phyloP scores from a whole-genome alignment of 2,888 invertebrate species.

The Volucella inanis region DNA sequence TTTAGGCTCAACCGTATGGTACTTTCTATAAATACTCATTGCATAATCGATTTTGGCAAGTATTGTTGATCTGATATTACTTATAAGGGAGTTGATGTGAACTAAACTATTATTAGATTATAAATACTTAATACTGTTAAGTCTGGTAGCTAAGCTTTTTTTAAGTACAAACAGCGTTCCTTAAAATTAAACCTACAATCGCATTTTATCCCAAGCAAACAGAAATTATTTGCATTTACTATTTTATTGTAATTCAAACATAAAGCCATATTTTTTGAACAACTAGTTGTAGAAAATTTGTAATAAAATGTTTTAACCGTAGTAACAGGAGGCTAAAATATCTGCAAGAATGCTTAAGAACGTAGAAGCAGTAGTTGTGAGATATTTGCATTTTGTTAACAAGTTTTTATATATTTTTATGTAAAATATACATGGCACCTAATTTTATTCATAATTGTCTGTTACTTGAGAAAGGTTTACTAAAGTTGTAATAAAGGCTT shows the following conservation, averaged over 20 bases:
- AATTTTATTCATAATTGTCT: too few species aligned
- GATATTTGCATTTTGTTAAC: not conserved
- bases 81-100: constrained; percentile 1
- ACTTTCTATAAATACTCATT: constrained; percentile 12
- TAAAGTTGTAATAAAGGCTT: too few species aligned
- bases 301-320: not conserved
- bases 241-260: not conserved
- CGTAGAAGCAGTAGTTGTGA: constrained; percentile 7
- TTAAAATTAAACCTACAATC: too few species aligned
- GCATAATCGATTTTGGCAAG: constrained; percentile 12
- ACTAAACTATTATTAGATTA: constrained; percentile 2
- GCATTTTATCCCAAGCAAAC: constrained; percentile 2
- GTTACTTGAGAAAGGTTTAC: too few species aligned
- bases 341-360: not conserved
- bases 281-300: too few species aligned
- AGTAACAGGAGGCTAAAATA: too few species aligned
- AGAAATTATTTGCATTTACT: not conserved
- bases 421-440: too few species aligned
- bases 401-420: too few species aligned
- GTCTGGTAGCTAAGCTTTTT: too few species aligned
- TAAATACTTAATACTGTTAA: not conserved
- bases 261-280: not conserved
- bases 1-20: too few species aligned
- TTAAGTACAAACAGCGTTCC: too few species aligned
- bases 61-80: not conserved